Evolutionary conservation across 53 echinoderm and acorn worm species (phyloP), one percentile per base, ranked within the genome.

Genomic region (Crossaster papposus): DNA sequence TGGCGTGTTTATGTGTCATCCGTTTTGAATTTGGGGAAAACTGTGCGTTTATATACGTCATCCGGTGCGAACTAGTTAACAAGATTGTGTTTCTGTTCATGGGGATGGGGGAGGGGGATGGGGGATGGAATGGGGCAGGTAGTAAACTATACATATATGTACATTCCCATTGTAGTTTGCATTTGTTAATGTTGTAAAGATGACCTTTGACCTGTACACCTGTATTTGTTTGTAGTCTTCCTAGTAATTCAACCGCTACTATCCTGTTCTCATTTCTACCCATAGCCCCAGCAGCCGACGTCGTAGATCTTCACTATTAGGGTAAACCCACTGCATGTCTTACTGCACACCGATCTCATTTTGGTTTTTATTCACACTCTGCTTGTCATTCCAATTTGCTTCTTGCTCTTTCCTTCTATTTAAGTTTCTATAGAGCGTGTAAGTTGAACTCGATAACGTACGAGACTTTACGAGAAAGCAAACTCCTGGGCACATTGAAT

Each of bases 261-360:
- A 38, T 77, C 7, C 32, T 23, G 79, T 78, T 52, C 36, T 36
- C 36, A 74, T 79, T 68, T 70, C 35, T 83, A 34, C 76, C 35
- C 76, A 20, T 87, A 87, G 87, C 63, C 87, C 87, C 17, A 58
- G 87, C 77, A 87, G 58, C 54, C 76, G 36, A 18, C 77, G 87
- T 34, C 87, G 87, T 87, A 87, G 87, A 87, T 87, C 87, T 35
- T 87, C 87, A 75, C 51, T 87, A 55, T 77, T 87, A 87, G 87
- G 87, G 87, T 87, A 87, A 87, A 36, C 36, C 35, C 64, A 55
- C 36, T 54, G 87, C 87, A 75, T 54, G 54, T 32, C 0, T 44
- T 44, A 74, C 3, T 32, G 23, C 31, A 33, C 36, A 74, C 36
- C 2, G 58, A 58, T 4, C 58, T 14, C 58, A 58, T 4, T 22